These are phyloP conservation scores for Acanthurus leucopareius DNA, from an alignment of 2,797 vertebrate species.

Conservation along the genomic window DNA sequence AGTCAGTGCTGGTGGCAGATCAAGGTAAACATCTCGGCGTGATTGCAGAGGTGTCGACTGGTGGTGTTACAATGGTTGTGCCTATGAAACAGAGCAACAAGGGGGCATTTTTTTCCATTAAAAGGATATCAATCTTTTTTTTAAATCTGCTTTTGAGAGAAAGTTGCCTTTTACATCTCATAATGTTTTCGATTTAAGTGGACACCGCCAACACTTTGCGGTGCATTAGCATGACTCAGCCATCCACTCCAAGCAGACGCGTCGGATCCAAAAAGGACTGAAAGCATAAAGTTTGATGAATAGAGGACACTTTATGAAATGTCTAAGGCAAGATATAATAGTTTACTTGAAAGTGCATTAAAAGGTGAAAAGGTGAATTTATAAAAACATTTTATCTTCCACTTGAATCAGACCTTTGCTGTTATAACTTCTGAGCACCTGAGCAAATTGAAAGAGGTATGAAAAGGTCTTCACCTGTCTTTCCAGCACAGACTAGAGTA, in stretches of 20 bases:
- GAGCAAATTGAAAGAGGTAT: background rate
- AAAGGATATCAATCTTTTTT: background rate
- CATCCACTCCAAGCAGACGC: background rate
- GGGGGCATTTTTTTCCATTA: conserved; percentile 2
- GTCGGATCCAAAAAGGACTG: background rate
- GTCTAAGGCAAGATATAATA: background rate
- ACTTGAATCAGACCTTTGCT: background rate
- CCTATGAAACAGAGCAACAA: background rate
- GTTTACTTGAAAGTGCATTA: background rate
- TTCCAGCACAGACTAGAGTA: background rate
- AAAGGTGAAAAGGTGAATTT: background rate
- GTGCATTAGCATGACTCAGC: conserved; percentile 15
- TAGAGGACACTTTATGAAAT: background rate
- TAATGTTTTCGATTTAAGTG: background rate
- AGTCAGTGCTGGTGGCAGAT: conserved; percentile 51
- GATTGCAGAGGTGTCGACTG: conserved; percentile 33
- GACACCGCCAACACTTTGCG: background rate
- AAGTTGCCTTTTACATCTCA: background rate
- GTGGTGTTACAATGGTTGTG: conserved; percentile 21
- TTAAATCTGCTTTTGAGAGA: background rate
- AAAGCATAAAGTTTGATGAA: background rate
- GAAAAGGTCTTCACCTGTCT: background rate
- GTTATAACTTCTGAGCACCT: background rate
- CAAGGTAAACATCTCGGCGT: conserved; percentile 38
- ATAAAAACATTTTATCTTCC: background rate